These are phyloP conservation scores for Chaetophractus vellerosus DNA, from an alignment of 2,797 vertebrate genomes.

Conservation along the genomic window DNA sequence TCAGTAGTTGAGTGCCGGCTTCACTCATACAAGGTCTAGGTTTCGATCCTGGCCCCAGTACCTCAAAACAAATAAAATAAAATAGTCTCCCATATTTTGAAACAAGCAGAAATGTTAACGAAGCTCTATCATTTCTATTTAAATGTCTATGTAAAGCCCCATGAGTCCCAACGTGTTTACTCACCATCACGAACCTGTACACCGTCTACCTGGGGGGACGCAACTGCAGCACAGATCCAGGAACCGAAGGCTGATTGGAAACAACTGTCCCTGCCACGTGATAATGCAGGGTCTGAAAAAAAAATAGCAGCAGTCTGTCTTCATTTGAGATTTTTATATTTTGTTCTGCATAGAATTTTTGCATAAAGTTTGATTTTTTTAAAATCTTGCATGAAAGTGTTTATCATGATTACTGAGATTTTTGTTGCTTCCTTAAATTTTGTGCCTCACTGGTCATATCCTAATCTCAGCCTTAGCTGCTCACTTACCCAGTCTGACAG, in stretches of 20 bases:
- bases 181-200: background rate
- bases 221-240: background rate
- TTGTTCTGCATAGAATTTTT: background rate
- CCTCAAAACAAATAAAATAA: background rate
- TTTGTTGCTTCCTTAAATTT: background rate
- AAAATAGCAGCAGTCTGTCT: background rate
- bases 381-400: background rate
- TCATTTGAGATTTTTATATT: background rate
- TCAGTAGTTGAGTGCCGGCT: too few relatives aligned
- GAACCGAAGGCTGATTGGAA: background rate
- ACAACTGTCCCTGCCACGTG: background rate
- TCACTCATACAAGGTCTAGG: too few relatives aligned
- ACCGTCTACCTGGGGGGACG: rapidly evolving
- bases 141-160: background rate
- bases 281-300: background rate
- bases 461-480: background rate
- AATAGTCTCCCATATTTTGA: background rate
- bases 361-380: background rate
- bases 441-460: background rate
- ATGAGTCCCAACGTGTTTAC: background rate
- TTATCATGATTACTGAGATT: background rate
- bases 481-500: background rate
- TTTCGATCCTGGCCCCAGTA: too few relatives aligned
- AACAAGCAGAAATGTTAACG: background rate
- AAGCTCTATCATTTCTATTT: background rate